Percentiles rank a stretch among this genome's conserved stretches.
Evolutionary conservation across 2,797 vertebrate species (phyloP).

Genomic region (Xenentodon cancila): DNA sequence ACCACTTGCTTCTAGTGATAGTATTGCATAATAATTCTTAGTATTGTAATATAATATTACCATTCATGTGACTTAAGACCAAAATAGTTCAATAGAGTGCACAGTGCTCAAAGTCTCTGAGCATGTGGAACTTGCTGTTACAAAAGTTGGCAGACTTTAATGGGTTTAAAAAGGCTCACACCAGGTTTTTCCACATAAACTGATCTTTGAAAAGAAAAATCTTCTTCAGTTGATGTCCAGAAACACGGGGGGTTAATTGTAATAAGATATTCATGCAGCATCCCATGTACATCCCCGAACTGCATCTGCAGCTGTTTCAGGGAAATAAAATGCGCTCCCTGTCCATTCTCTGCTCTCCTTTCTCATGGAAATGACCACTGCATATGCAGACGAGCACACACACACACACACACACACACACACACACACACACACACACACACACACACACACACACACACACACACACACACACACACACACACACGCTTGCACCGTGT

Average conservation of each 20-base stretch:
- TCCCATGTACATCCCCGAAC: conserved; percentile 50
- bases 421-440: no score
- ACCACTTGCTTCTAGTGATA: no score
- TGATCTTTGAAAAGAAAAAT: conserved; percentile 61
- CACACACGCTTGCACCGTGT: conserved; percentile 33
- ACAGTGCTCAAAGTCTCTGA: conserved; percentile 16
- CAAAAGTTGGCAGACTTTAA: conserved; percentile 23
- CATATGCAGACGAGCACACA: no score
- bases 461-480: conserved; percentile 39
- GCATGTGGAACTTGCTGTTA: conserved; percentile 5
- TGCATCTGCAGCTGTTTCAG: conserved; percentile 49
- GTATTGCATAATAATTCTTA: no score
- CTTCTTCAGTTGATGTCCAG: conserved; percentile 59
- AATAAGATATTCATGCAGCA: conserved; percentile 62
- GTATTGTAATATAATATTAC: no score
- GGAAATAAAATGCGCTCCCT: conserved; percentile 65
- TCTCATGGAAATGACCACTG: conserved; percentile 78
- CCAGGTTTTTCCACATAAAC: conserved; percentile 35
- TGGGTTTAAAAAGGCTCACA: conserved; percentile 28
- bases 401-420: no score
- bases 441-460: no score
- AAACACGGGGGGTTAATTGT: conserved; percentile 37
- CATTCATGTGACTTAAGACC: conserved; percentile 18
- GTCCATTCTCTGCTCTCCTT: conserved; percentile 71
- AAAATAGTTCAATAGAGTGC: conserved; percentile 16